Conservation (phyloP, 2,797 vertebrate species). For the Acanthornis magna region DNA sequence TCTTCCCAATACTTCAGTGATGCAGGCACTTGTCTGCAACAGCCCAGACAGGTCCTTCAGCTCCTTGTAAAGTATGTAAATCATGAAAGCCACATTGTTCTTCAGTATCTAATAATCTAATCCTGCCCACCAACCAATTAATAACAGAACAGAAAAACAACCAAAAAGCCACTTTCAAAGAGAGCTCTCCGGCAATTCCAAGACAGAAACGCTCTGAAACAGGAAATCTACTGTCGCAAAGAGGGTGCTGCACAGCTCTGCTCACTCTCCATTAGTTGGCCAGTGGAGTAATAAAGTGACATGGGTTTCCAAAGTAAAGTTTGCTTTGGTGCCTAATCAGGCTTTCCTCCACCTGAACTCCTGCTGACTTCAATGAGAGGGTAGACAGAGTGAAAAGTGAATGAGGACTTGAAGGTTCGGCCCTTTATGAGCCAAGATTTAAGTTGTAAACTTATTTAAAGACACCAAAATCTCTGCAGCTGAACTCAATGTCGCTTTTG, state of each 20-base stretch:
- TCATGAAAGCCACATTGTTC: background rate
- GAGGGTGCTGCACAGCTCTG: background rate
- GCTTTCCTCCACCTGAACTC: slow-evolving; percentile 45
- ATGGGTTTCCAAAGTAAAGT: slow-evolving; percentile 47
- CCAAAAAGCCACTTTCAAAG: background rate
- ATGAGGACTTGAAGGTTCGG: background rate
- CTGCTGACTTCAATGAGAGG: slow-evolving; percentile 28
- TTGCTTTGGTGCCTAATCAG: slow-evolving; percentile 51
- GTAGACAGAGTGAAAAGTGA: slow-evolving; percentile 1
- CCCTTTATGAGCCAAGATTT: slow-evolving; percentile 20
- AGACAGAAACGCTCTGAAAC: background rate
- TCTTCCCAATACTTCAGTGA: background rate
- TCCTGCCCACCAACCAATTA: background rate
- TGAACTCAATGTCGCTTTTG: slow-evolving; percentile 34
- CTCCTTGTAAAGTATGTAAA: background rate
- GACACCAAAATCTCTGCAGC: slow-evolving; percentile 7
- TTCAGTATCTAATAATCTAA: background rate
- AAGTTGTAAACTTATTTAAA: slow-evolving; percentile 28
- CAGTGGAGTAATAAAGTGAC: background rate
- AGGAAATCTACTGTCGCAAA: background rate
- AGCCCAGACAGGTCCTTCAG: background rate
- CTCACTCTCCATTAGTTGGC: background rate
- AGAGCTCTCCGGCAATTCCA: background rate
- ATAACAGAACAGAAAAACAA: background rate
- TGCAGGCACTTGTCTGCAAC: background rate